Base-by-base conservation (phyloP, 2,113 vertebrate genomes). In the Eonycteris spelaea region DNA sequence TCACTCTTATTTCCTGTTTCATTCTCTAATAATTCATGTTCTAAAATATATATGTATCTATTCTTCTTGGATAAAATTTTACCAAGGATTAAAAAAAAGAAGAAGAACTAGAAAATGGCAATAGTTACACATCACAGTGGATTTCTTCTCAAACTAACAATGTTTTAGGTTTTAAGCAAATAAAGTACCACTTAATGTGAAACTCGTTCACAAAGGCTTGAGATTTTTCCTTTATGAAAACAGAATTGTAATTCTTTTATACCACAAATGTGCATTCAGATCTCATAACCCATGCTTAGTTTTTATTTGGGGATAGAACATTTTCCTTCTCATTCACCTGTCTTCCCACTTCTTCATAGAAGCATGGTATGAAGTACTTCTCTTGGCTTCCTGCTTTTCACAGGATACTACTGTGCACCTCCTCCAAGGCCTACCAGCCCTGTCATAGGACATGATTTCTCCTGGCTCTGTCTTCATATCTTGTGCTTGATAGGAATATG, bases 111-210 rank as follows among this genome's bases (percentile, higher is more conserved):
- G 53, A 93, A 79, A 93, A 90, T 89, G 91, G 86, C 82, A 91
- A 86, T 57, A 73, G 78, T 61, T 91, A 89, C 38, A 93, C 65
- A 65, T 86, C 91, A 95, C 73, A 91, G 51, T 95, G 86, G 79
- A 65, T 97, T 96, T 96, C 85, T 97, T 97, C 80, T 96, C 59
- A 97, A 85, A 94, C 91, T 97, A 95, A 97, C 89, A 79, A 79
- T 97, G 95, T 97, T 96, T 97, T 97, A 97, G 97, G 88, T 96
- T 97, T 96, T 97, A 97, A 93, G 93, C 70, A 93, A 97, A 98
- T 98, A 98, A 97, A 97, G 45, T 95, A 96, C 86, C 94, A 70
- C 84, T 96, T 96, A 97, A 97, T 97, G 89, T 97, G 93, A 97
- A 97, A 96, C 83, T 94, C 45, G 80, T 83, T 97, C 68, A 92